Conservation (phyloP, 2,113 vertebrate species). For the Gymnogyps californianus region DNA sequence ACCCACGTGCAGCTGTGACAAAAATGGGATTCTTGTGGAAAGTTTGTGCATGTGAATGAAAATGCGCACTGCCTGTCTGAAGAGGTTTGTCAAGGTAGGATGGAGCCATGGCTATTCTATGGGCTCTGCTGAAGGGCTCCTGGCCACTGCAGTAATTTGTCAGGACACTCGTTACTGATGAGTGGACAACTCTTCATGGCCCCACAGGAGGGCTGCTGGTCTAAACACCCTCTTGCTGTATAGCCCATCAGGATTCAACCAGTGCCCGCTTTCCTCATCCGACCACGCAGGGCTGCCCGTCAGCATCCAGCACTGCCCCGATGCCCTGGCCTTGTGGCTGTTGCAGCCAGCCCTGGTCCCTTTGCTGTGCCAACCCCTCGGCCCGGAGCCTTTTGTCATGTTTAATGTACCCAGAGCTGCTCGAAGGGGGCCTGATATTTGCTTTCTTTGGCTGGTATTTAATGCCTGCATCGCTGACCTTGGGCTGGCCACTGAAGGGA, state of each 20-base stretch:
- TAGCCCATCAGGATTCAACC: neutral
- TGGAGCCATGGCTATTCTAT: neutral
- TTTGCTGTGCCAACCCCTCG: neutral
- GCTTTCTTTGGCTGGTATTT: conserved; percentile 56
- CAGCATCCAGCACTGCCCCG: rapidly evolving
- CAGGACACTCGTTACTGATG: neutral
- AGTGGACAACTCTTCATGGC: neutral
- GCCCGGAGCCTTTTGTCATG: neutral
- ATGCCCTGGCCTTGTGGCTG: neutral
- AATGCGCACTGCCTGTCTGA: neutral
- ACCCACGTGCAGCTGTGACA: neutral
- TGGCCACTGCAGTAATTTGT: neutral
- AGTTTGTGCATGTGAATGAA: neutral
- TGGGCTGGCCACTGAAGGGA: conserved; percentile 79
- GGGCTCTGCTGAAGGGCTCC: neutral
- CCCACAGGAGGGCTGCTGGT: neutral
- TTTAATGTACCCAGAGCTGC: neutral
- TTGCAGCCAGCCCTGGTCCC: neutral
- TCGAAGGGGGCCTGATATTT: conserved; percentile 46
- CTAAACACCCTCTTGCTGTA: neutral
- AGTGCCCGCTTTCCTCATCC: neutral
- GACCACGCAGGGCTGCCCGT: rapidly evolving
- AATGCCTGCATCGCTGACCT: conserved; percentile 84
- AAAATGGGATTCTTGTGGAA: neutral
- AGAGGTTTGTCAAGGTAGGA: neutral